Base-by-base conservation (phyloP, 2,888 invertebrate species). In the Pachydiplax longipennis region DNA sequence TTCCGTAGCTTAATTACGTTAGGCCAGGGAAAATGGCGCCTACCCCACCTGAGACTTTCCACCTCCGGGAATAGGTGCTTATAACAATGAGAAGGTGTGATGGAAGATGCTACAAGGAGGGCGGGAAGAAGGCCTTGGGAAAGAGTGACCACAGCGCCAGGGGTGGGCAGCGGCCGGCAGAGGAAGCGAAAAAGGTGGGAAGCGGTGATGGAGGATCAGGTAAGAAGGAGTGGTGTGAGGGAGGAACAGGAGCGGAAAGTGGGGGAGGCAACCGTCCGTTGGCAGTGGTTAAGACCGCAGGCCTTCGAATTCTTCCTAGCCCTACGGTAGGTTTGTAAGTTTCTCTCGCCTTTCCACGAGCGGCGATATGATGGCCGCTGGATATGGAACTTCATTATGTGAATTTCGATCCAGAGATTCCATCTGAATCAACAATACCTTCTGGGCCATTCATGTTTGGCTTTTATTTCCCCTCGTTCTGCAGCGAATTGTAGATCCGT, bases 241-340 rank as follows among this genome's bases (percentile, higher is more conserved):
- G 58, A 31, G 58, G 25, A 61, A 61, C 35, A 65, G n/a, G 37
- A 65, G 58, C 37, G 65, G 40, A 10, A 87, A 61, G 87, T 37
- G 61, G 61, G 37, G 61, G 87, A 87, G 87, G 82, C 13, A 48
- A 61, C 37, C 15, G 87, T n/a, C 87, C 61, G 87, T 87, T 87
- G 87, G 87, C 87, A n/a, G 87, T 87, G 61, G 87, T 87, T 87
- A 37, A 53, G 83, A 61, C 83, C 35, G 83, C 83, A 87, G 61
- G 73, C 87, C 87, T 87, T 87, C 87, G 61, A 87, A 87, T 87
- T 87, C 87, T 87, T 87, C 61, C 61, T 87, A 58, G 87, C 58
- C 37, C 83, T 58, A 58, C 31, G 58, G 61, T 87, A 61, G 37
- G 37, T 40, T 61, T 37, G 2, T 37, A 58, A 58, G 58, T 83